Conservation (phyloP, 1,140 invertebrate genomes). For the Thereuonema tuberculata region DNA sequence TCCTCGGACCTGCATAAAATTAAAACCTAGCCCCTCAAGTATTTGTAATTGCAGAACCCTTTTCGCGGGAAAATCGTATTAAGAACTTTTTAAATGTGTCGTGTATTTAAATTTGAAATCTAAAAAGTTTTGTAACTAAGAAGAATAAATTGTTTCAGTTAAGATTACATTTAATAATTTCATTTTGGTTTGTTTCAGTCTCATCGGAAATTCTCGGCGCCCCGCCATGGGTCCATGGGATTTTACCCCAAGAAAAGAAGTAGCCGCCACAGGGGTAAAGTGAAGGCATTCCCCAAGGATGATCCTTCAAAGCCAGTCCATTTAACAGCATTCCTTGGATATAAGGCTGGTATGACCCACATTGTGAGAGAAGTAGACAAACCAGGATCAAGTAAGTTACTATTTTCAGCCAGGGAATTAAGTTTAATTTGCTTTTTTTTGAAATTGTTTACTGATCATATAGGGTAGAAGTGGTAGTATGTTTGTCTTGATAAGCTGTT, state of each 20-base stretch:
- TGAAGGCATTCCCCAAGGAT: slow-evolving; percentile 99
- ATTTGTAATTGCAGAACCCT: no score
- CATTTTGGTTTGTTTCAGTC: slow-evolving; percentile 65
- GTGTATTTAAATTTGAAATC: no score
- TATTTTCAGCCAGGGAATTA: not conserved
- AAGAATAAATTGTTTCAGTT: no score
- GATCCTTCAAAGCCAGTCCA: slow-evolving; percentile 91
- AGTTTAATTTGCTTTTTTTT: not conserved
- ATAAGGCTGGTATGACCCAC: slow-evolving; percentile 99
- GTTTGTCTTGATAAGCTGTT: no score
- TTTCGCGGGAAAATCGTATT: no score
- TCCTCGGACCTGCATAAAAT: no score
- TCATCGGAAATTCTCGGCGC: slow-evolving; percentile 98
- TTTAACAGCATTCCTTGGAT: slow-evolving; percentile 93
- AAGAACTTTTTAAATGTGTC: no score
- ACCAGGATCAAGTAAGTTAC: slow-evolving; percentile 92
- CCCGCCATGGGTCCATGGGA: slow-evolving; percentile 98
- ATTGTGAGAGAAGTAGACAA: slow-evolving; percentile 97
- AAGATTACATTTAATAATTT: no score
- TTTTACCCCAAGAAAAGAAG: slow-evolving; percentile 98
- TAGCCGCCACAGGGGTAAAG: slow-evolving; percentile 89
- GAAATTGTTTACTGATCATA: no score
- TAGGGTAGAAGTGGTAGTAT: no score
- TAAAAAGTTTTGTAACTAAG: no score
- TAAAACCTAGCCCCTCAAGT: no score